Evolutionary conservation across 2,113 vertebrate species (phyloP), one percentile per base, ranked within the genome.

Genomic region (Speoplatyrhinus poulsoni): DNA sequence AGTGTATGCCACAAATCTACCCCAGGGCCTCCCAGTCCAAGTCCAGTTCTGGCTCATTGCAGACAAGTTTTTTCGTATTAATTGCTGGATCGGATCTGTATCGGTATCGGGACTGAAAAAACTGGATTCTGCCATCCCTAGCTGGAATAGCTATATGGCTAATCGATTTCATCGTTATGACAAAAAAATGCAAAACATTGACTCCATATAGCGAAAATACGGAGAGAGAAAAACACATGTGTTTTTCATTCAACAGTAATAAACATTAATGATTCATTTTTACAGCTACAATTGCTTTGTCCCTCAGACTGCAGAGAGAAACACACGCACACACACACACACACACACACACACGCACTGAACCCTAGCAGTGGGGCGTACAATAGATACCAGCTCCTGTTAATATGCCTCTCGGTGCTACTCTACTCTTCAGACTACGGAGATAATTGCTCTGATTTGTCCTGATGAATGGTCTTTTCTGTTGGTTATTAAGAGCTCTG

Each of bases 211-310:
- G n/a, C 6, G 6, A n/a, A 41, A 41, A 41, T 41, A 41, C 7
- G 36, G 36, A 53, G 52, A 73, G 3, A 16, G 65, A 69, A 4
- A 68, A 47, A 82, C 69, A 26, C 13, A 69, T 78, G 74, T 76
- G 32, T 63, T 73, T 77, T 6, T 67, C 6, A 55, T 49, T 49
- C 12, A 48, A 76, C 48, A 41, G 36, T 6, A 41, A 41, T 41
- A 41, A 8, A 41, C 36, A 41, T 6, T 41, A 41, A 41, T 41
- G 36, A 41, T 41, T 6, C 36, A 73, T 46, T 76, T 76, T 61
- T 49, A 72, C 59, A 75, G 65, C 74, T 46, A 77, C 33, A 26
- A 74, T 65, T 77, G 76, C 76, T 90, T 86, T 87, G 83, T 85
- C 80, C 33, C 62, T 36, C 60, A 3, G 48, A 46, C 60, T 72